Conservation (phyloP, 2,113 vertebrate species). For the Tamias sibiricus region DNA sequence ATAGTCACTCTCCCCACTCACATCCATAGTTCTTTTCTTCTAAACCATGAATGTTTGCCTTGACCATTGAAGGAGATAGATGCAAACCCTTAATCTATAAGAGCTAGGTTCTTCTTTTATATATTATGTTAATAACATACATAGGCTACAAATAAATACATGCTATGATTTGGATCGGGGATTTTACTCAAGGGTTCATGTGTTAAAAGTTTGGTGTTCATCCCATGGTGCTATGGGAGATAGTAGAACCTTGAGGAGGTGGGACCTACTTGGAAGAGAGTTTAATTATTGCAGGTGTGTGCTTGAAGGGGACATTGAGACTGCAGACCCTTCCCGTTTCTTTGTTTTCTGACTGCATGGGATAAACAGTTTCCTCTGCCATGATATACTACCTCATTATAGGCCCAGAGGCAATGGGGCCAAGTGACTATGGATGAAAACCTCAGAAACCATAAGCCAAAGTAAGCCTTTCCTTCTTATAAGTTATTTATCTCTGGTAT, state of each 20-base stretch:
- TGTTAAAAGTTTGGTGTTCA: background rate
- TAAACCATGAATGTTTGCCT: background rate
- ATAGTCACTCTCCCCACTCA: background rate
- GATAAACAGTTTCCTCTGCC: background rate
- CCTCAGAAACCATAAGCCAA: background rate
- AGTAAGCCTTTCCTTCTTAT: background rate
- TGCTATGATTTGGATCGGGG: background rate
- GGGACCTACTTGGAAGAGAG: background rate
- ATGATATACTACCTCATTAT: background rate
- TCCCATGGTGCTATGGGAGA: background rate
- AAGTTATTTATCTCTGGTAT: background rate
- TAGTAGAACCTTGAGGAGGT: background rate
- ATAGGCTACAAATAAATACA: background rate
- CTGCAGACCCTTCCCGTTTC: background rate
- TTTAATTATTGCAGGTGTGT: too few relatives aligned
- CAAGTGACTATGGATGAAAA: background rate
- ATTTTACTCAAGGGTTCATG: background rate
- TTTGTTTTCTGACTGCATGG: background rate
- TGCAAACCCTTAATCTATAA: background rate
- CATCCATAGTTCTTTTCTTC: background rate
- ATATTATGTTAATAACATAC: background rate
- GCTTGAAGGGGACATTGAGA: too few relatives aligned
- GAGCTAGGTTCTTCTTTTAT: background rate
- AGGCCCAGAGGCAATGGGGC: background rate
- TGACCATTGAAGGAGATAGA: background rate